Base-by-base conservation (phyloP, 53 echinoderm and acorn worm genomes). In the Luidia sarsii region DNA sequence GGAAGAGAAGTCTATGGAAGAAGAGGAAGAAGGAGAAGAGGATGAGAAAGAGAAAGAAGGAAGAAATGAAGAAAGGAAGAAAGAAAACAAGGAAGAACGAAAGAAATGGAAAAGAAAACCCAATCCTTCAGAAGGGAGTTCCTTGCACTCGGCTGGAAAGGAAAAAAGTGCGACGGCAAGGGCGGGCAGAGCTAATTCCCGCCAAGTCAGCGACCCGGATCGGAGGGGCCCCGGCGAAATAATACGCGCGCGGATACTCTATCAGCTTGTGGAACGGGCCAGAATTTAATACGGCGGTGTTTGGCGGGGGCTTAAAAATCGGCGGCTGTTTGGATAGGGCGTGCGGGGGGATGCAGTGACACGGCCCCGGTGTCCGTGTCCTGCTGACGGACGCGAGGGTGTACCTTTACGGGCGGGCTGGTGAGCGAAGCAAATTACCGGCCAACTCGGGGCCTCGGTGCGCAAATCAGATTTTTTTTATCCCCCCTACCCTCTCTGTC, bases 301-400 rank as follows among this genome's bases (percentile, higher is more conserved):
- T 45, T 45, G 60, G 77, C 60, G 34, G 62, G 65, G 59, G 61
- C 59, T 77, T 46, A 77, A 61, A 75, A 77, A 77, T 61, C 77
- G 46, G 61, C 61, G 61, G 39, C 34, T 77, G 77, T 77, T 77
- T 77, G 77, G 77, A 60, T 75, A 75, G 41, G 59, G 71, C 61
- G 77, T 60, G 62, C 46, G 60, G 59, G 43, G 35, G 48, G 43
- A 61, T 61, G 30, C 20, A 32, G 50, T 46, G 70, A 30, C 51
- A 50, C 51, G 51, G 67, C 45, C 51, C 3, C 36, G 61, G 77
- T 77, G 55, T 72, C 29, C 14, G 55, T 72, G 29, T 27, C 72
- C 3, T 33, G 77, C 41, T 59, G 60, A 77, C 41, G 59, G 77
- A 77, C 46, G 46, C 45, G 60, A 13, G 77, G n/a, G n/a, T 77